Conservation (phyloP, 2,888 invertebrate species). For the Trypoxylon attenuatum region DNA sequence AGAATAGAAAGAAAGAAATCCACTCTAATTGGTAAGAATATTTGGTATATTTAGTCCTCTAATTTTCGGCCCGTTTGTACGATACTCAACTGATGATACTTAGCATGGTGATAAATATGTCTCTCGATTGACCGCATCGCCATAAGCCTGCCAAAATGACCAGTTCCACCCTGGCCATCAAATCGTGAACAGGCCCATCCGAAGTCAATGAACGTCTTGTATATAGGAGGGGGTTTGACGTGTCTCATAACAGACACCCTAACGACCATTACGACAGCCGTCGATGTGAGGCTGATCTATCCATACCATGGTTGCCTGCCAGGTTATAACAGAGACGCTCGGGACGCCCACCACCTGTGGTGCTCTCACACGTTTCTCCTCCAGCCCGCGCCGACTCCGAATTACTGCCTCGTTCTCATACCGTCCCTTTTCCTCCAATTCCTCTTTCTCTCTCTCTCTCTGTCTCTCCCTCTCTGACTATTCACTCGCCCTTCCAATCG, state of each 20-base stretch:
- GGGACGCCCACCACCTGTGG: constrained; percentile 54
- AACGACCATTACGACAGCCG: constrained; percentile 11
- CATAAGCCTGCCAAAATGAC: too few species aligned
- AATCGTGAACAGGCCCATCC: too few species aligned
- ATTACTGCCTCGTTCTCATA: constrained; percentile 13
- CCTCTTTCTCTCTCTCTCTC: constrained; percentile 1
- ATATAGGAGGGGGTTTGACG: not conserved
- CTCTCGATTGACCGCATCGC: too few species aligned
- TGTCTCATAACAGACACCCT: not conserved
- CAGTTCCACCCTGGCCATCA: too few species aligned
- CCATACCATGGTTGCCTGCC: constrained; percentile 22
- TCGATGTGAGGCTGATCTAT: constrained; percentile 16
- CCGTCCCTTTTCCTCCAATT: not conserved
- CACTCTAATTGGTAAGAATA: too few species aligned
- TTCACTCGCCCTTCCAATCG: constrained; percentile 17
- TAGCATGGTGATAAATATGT: too few species aligned
- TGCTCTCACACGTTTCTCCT: constrained; percentile 27
- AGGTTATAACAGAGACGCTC: constrained; percentile 42
- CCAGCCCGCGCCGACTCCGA: constrained; percentile 12
- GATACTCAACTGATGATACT: too few species aligned
- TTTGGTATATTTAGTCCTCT: too few species aligned
- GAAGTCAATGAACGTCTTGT: constrained; percentile 8
- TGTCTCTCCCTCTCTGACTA: not conserved
- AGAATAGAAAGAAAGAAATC: too few species aligned
- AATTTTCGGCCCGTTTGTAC: too few species aligned